Conservation (phyloP, 2,797 vertebrate species). For the Champsocephalus esox region DNA sequence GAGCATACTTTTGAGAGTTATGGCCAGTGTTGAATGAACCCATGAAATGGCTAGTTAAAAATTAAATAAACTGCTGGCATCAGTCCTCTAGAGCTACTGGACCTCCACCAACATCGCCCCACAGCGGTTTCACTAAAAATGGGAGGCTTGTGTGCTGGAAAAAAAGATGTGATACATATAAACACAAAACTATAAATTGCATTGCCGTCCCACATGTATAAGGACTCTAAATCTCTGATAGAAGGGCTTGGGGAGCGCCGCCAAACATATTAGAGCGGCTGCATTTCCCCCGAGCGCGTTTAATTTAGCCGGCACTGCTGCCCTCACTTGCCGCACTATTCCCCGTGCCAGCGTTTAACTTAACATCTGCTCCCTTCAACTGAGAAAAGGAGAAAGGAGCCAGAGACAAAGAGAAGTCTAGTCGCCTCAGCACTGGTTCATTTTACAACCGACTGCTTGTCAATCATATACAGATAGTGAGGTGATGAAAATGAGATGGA, state of each 20-base stretch:
- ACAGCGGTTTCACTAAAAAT: conserved; percentile 24
- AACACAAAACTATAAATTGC: conserved; percentile 33
- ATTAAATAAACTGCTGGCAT: conserved; percentile 47
- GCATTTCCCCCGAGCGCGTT: conserved; percentile 50
- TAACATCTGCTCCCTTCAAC: conserved; percentile 59
- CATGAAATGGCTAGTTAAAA: conserved; percentile 44
- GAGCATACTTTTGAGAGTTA: conserved; percentile 27
- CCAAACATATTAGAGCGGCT: conserved; percentile 62
- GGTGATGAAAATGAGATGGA: conserved; percentile 36
- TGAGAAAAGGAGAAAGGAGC: conserved; percentile 3
- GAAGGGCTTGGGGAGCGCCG: conserved; percentile 28
- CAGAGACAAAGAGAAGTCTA: conserved; percentile 8
- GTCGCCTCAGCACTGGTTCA: conserved; percentile 10
- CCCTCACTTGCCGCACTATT: conserved; percentile 48
- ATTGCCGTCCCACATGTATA: neutral
- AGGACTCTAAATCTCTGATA: conserved; percentile 17
- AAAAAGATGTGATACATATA: conserved; percentile 28
- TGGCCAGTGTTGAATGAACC: conserved; percentile 31
- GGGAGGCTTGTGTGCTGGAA: conserved; percentile 12
- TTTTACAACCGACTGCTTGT: conserved; percentile 38
- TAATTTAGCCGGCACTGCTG: conserved; percentile 56
- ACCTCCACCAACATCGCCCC: conserved; percentile 29
- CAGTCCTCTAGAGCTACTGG: conserved; percentile 9
- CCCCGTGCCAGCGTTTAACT: conserved; percentile 55
- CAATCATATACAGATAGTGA: conserved; percentile 24